Percentiles rank a stretch among this genome's conserved stretches.
Conservation (phyloP, 2,888 invertebrate genomes). For the Heliconius charithonia region DNA sequence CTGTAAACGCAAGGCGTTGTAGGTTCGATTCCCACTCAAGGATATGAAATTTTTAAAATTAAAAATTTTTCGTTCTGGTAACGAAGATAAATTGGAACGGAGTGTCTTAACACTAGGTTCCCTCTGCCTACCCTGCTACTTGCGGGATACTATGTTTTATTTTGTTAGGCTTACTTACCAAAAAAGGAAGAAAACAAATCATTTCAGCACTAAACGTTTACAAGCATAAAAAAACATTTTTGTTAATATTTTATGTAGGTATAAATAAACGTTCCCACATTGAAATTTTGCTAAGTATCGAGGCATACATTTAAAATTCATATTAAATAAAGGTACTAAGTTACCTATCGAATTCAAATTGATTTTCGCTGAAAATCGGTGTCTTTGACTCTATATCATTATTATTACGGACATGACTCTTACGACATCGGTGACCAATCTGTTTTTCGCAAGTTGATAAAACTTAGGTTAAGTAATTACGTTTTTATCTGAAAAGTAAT, state of each 20-base stretch:
- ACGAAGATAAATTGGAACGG: no score
- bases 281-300: slow-evolving; percentile 6
- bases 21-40: no score
- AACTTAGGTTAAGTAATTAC: neutral
- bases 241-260: neutral
- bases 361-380: slow-evolving; percentile 41
- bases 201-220: no score
- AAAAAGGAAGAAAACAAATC: no score
- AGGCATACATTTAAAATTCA: slow-evolving; percentile 34
- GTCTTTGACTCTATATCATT: slow-evolving; percentile 40
- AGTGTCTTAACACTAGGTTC: no score
- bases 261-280: slow-evolving; percentile 1
- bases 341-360: slow-evolving; percentile 40
- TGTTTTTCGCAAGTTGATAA: slow-evolving; percentile 17
- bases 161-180: no score
- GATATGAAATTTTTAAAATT: no score
- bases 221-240: no score
- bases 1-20: no score
- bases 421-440: slow-evolving; percentile 6
- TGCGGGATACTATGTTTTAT: no score
- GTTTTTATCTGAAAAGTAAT: slow-evolving; percentile 1
- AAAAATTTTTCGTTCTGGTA: no score
- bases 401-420: slow-evolving; percentile 17
- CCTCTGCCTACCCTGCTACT: no score
- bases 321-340: slow-evolving; percentile 34